Evolutionary conservation across 2,888 invertebrate species (phyloP), one percentile per base, ranked within the genome.

Genomic region (Cepaea hortensis): DNA sequence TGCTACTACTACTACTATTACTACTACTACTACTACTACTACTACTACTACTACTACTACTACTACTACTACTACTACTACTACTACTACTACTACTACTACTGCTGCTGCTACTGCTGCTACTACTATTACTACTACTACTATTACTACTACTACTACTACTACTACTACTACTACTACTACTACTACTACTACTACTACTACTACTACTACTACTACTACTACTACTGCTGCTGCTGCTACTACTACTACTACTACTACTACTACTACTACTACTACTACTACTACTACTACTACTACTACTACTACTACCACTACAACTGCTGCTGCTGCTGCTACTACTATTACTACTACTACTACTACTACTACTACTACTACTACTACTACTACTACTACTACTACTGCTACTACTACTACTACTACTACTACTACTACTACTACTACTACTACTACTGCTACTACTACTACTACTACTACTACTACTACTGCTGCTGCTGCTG

Each of bases 101-200:
- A 70, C 70, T 70, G n/a, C n/a, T n/a, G n/a, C n/a, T n/a, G n/a
- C n/a, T n/a, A 55, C 55, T 55, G 3, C 55, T 46, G 6, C 62
- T 82, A 46, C 73, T 82, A 68, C 55, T 73, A 20, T 61, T 73
- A 15, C 62, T 82, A 1, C 62, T 86, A 9, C 73, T 35, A 3
- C 62, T 61, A 23, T 23, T 82, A 46, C 73, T 82, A 5, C 55
- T 55, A 55, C 55, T 55, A 3, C 55, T 55, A 55, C 55, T 55
- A 3, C 55, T 55, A 55, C 55, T 79, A 55, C 55, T 79, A 55
- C 55, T 79, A 6, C 76, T 76, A 1, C 70, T 70, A 3, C 70
- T 70, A 70, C 70, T 70, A 70, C 70, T 70, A 70, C n/a, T 70
- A 70, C 70, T 70, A 70, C 70, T 70, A 70, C 70, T 70, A 70